These are phyloP conservation scores for Helicoverpa assulta DNA, from an alignment of 2,888 invertebrate genomes.

Conservation along the genomic window DNA sequence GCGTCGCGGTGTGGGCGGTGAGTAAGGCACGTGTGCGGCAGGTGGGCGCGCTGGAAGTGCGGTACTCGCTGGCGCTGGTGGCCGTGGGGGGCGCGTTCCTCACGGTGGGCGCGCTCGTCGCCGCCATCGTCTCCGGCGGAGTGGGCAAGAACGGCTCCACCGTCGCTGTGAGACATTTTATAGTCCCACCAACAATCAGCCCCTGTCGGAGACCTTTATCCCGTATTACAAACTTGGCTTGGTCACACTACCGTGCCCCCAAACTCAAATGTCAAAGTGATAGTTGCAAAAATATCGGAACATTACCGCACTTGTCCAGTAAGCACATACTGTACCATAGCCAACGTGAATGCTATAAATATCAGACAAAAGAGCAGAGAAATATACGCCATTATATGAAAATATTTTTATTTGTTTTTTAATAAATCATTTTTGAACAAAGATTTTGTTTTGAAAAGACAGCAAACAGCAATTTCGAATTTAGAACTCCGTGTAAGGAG, in stretches of 20 bases:
- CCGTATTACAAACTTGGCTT: not conserved
- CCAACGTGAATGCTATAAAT: not conserved
- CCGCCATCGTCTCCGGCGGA: conserved; percentile 96
- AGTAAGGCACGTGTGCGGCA: conserved; percentile 69
- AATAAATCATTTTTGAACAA: conserved; percentile 1
- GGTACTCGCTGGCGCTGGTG: conserved; percentile 94
- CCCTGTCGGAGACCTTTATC: conserved; percentile 32
- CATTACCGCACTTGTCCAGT: not conserved
- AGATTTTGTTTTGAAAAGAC: conserved; percentile 8
- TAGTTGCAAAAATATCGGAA: conserved; percentile 17
- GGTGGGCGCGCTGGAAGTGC: conserved; percentile 92
- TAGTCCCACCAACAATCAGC: conserved; percentile 40
- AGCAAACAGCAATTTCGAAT: conserved; percentile 19
- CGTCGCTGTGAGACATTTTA: conserved; percentile 95
- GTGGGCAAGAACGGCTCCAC: conserved; percentile 99
- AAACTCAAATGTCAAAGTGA: conserved; percentile 32
- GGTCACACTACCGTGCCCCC: conserved; percentile 2
- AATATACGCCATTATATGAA: not conserved
- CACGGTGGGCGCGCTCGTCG: conserved; percentile 93
- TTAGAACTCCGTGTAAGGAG: conserved; percentile 23
- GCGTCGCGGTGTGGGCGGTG: conserved; percentile 11
- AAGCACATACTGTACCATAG: not conserved
- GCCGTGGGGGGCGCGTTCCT: conserved; percentile 93
- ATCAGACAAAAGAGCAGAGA: conserved; percentile 8
- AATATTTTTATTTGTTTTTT: conserved; percentile 6